Evolutionary conservation across 2,113 vertebrate species (phyloP).

Genomic region (Pangasianodon gigas): DNA sequence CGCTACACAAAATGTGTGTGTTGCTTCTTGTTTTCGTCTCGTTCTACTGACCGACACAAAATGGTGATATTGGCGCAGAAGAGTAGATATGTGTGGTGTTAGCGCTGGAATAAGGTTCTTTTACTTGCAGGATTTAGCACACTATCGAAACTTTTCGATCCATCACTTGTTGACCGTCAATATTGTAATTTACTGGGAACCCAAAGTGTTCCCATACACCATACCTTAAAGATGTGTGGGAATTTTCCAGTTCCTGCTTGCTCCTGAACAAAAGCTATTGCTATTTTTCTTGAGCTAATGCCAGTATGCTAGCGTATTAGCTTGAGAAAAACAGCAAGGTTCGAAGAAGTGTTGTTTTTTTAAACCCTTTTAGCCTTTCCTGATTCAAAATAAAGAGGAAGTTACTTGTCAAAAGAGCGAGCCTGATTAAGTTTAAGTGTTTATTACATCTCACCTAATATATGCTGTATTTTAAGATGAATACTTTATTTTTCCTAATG

Average conservation of each 20-base stretch:
- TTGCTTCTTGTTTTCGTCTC: not conserved
- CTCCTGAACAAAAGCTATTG: not conserved
- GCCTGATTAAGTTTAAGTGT: not conserved
- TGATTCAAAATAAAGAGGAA: not conserved
- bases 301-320: not conserved
- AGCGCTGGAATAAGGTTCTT: not conserved
- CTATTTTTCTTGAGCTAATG: not conserved
- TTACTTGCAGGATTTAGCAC: not conserved
- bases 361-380: not conserved
- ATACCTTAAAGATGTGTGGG: not conserved
- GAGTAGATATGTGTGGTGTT: not conserved
- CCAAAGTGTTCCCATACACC: not conserved
- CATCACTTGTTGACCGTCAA: not conserved
- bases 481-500: too few species aligned
- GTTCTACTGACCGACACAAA: not conserved
- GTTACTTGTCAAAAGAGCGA: not conserved
- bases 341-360: not conserved
- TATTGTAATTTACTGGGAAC: not conserved
- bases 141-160: not conserved
- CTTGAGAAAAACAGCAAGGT: not conserved
- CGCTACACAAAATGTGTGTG: not conserved
- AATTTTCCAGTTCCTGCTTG: not conserved
- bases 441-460: not conserved
- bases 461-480: not conserved
- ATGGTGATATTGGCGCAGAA: not conserved